Base-by-base conservation (phyloP, 2,797 vertebrate genomes). In the Chelon auratus region DNA sequence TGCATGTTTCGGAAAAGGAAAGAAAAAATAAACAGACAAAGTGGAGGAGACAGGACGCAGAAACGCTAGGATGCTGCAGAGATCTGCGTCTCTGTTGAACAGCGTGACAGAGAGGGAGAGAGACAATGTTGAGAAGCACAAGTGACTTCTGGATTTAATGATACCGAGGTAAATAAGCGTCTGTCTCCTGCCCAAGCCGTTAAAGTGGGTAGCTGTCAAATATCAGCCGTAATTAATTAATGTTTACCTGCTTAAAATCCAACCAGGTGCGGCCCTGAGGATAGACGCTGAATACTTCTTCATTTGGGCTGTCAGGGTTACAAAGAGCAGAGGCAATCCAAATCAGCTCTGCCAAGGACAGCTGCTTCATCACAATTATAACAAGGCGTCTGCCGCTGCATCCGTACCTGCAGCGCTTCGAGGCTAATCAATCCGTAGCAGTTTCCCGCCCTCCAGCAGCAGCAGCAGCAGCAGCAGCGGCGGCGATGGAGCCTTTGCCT, bases 321-420 rank as follows among this genome's bases (percentile, higher is more conserved):
- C 89, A 92, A 88, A 92, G 82, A 87, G 85, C 75, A 89, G 78
- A 80, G 83, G 89, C 87, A 88, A 92, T 90, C 89, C 87, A 88
- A 92, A 92, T 91, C 87, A 91, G 87, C 84, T 84, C 83, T 67
- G 72, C 83, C 78, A 73, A 78, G 75, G 87, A 90, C 91, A 91
- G 89, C 83, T 85, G 89, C 89, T 93, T 93, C 79, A 92, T 94
- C 91, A 90, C 90, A 91, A 93, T 93, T 94, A 93, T 82, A 89
- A 86, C 81, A 67, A 80, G 81, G 82, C 71, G 82, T 74, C 80
- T 81, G 78, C 68, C 37, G 77, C 80, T 67, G 83, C 84, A 69
- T 87, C 87, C 66, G 53, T 77, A 87, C 80, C 85, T 68, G 77
- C 65, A 54, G 73, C 78, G 76, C 85, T 81, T 80, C 36, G 43